These are phyloP conservation scores for Erebia palarica DNA, from an alignment of 2,888 invertebrate genomes.

Conservation along the genomic window DNA sequence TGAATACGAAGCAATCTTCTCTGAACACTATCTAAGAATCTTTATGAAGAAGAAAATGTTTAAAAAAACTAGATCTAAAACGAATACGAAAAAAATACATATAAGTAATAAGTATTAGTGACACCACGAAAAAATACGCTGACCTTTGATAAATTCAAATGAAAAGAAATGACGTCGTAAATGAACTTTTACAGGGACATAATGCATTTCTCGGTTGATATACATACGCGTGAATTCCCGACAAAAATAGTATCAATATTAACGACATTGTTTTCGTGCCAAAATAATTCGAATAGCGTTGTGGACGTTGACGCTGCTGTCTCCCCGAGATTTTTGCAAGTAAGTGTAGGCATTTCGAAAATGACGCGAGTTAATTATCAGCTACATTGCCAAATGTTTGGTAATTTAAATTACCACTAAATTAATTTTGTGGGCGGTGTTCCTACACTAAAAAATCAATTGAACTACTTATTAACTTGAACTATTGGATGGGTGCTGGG, in stretches of 20 bases:
- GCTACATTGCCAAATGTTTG: background rate
- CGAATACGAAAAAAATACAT: no score
- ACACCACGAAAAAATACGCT: background rate
- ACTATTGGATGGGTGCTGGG: no score
- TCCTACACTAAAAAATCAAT: no score
- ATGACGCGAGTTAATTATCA: slow-evolving; percentile 13
- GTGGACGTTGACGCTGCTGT: slow-evolving; percentile 64
- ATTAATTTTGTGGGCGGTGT: no score
- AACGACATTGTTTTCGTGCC: slow-evolving; percentile 73
- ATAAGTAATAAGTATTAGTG: no score
- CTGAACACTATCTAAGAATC: no score
- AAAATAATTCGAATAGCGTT: slow-evolving; percentile 75
- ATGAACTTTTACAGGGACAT: slow-evolving; percentile 23
- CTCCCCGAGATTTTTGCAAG: slow-evolving; percentile 30
- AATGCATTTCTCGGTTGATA: slow-evolving; percentile 43
- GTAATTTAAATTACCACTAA: background rate
- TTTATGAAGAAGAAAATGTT: no score
- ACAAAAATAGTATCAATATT: slow-evolving; percentile 74
- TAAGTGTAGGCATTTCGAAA: slow-evolving; percentile 15
- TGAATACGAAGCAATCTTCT: no score
- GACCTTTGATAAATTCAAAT: background rate
- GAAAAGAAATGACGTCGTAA: slow-evolving; percentile 8
- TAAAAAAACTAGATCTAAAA: no score
- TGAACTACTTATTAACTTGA: no score
- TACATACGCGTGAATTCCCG: slow-evolving; percentile 46